Conservation (phyloP, 1,140 invertebrate species). For the Pseudomyrmex sp. region DNA sequence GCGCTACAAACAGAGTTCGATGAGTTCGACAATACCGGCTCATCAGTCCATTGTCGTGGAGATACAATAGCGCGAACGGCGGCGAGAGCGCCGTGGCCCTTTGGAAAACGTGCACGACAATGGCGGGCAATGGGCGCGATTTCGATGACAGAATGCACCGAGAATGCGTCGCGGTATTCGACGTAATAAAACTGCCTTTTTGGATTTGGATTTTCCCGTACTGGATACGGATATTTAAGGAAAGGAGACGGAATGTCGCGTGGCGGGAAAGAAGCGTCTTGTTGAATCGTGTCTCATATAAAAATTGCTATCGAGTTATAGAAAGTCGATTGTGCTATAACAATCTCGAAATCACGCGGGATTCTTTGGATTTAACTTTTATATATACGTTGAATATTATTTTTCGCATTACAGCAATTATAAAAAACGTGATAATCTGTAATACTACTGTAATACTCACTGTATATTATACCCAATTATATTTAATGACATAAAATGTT, state of each 20-base stretch:
- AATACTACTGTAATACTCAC: too few species aligned
- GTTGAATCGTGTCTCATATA: background rate
- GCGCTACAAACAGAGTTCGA: constrained; percentile 66
- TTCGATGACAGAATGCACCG: constrained; percentile 41
- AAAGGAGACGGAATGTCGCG: background rate
- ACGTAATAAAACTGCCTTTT: background rate
- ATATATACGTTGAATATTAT: background rate
- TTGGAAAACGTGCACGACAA: constrained; percentile 70
- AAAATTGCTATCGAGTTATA: constrained; percentile 33
- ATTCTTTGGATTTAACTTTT: background rate
- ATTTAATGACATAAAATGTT: too few species aligned
- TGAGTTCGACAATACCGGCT: constrained; percentile 71
- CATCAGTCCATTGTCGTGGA: constrained; percentile 74
- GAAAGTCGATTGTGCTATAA: constrained; percentile 23
- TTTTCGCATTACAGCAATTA: background rate
- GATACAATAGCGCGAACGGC: constrained; percentile 66
- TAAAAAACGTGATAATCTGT: too few species aligned
- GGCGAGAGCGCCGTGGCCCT: background rate
- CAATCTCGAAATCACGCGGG: background rate
- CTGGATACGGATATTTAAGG: constrained; percentile 15
- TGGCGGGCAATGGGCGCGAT: constrained; percentile 51
- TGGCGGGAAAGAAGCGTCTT: constrained; percentile 6
- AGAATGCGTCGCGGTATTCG: constrained; percentile 25
- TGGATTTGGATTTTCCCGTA: constrained; percentile 23
- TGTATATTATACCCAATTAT: too few species aligned